Evolutionary conservation across 2,888 invertebrate species (phyloP).

Genomic region (Ophion slaviceki): DNA sequence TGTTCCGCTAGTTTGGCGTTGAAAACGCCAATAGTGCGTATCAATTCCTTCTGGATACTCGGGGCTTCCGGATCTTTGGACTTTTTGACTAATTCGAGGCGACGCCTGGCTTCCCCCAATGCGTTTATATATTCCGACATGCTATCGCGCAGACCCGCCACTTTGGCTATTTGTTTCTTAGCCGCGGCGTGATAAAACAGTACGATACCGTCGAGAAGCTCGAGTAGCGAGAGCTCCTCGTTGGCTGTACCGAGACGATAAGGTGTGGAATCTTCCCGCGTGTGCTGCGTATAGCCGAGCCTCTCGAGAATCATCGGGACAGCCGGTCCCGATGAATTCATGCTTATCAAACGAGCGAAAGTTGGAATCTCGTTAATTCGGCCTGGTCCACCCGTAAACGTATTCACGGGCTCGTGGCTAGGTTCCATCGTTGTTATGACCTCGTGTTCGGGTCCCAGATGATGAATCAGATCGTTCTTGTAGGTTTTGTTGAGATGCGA

Average conservation of each 20-base stretch:
- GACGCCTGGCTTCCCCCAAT: conserved; percentile 85
- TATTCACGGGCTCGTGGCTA: conserved; percentile 84
- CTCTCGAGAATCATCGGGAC: conserved; percentile 73
- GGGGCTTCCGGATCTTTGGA: conserved; percentile 74
- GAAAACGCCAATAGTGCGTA: conserved; percentile 86
- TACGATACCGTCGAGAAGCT: conserved; percentile 88
- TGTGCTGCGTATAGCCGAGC: conserved; percentile 74
- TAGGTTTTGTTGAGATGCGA: conserved; percentile 88
- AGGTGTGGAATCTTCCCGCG: conserved; percentile 74
- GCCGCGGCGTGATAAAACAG: conserved; percentile 88
- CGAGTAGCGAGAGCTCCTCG: conserved; percentile 84
- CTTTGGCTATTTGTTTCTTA: conserved; percentile 87
- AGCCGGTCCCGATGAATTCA: conserved; percentile 67
- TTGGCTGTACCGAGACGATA: conserved; percentile 84
- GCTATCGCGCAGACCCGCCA: conserved; percentile 86
- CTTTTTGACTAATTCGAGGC: conserved; percentile 82
- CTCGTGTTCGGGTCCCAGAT: conserved; percentile 85
- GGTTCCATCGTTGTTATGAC: conserved; percentile 85
- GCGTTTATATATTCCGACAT: conserved; percentile 88
- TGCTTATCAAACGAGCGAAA: conserved; percentile 84
- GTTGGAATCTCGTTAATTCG: conserved; percentile 85
- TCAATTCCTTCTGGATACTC: conserved; percentile 85
- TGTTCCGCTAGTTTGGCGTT: conserved; percentile 86
- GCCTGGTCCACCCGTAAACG: conserved; percentile 83
- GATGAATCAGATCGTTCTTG: conserved; percentile 84